These are phyloP conservation scores for Poeciliopsis paucimaculata DNA, from an alignment of 2,797 vertebrate genomes.

Conservation along the genomic window DNA sequence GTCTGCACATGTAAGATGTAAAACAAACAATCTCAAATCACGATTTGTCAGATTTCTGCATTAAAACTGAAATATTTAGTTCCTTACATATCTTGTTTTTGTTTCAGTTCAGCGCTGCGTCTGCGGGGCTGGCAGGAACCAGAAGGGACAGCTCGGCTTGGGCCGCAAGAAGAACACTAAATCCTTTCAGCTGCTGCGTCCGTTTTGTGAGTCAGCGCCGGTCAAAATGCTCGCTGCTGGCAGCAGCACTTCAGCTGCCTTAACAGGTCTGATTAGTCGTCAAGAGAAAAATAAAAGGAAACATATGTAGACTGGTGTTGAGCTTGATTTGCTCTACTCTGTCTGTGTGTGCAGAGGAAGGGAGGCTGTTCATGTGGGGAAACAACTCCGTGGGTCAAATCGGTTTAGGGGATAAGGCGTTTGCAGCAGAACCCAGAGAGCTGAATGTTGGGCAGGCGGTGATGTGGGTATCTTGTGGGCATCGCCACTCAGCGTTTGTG, in stretches of 20 bases:
- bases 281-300: background rate
- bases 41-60: background rate
- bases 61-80: background rate
- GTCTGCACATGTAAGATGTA: slow-evolving; percentile 87
- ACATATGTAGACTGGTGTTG: background rate
- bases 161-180: slow-evolving; percentile 83
- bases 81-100: background rate
- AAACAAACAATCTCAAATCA: background rate
- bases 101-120: slow-evolving; percentile 80
- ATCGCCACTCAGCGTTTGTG: slow-evolving; percentile 90
- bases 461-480: slow-evolving; percentile 88
- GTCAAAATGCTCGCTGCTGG: slow-evolving; percentile 90
- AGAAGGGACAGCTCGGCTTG: slow-evolving; percentile 88
- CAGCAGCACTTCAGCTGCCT: slow-evolving; percentile 87
- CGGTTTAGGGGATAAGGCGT: slow-evolving; percentile 79
- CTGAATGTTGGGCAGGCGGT: slow-evolving; percentile 83
- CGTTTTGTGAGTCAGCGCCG: slow-evolving; percentile 76
- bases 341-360: slow-evolving; percentile 79
- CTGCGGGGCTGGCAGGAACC: slow-evolving; percentile 87
- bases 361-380: slow-evolving; percentile 91
- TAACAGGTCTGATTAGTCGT: slow-evolving; percentile 82
- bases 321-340: background rate
- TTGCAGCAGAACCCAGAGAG: slow-evolving; percentile 79
- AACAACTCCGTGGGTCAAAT: slow-evolving; percentile 92
- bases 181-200: slow-evolving; percentile 82